Conservation (phyloP, 1,140 invertebrate species). For the Drosophila jambulina region DNA sequence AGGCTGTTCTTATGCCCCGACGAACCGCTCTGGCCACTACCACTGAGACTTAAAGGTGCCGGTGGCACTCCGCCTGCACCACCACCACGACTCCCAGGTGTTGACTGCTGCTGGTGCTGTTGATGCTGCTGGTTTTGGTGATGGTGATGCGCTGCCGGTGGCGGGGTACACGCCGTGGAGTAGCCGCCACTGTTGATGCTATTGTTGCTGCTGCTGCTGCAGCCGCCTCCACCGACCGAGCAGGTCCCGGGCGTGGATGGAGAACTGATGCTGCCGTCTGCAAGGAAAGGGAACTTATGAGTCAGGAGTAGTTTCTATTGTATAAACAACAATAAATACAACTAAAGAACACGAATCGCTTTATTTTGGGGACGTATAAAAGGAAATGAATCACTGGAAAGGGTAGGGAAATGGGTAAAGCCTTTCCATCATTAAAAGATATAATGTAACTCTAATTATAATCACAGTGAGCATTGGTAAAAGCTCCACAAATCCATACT, state of each 20-base stretch:
- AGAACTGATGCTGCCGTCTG: conserved; percentile 84
- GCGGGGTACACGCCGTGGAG: conserved; percentile 50
- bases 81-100: conserved; percentile 5
- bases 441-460: background rate
- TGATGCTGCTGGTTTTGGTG: conserved; percentile 35
- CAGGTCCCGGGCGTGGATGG: conserved; percentile 80
- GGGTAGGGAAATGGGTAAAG: background rate
- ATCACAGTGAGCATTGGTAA: background rate
- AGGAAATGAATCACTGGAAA: background rate
- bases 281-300: conserved; percentile 9
- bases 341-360: background rate
- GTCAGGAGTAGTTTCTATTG: background rate
- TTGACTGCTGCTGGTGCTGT: conserved; percentile 9
- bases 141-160: conserved; percentile 36
- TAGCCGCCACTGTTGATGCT: conserved; percentile 51
- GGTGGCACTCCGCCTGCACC: conserved; percentile 51
- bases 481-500: background rate
- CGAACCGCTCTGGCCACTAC: conserved; percentile 39
- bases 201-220: conserved; percentile 63
- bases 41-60: conserved; percentile 55
- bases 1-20: conserved; percentile 88
- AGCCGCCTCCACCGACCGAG: conserved; percentile 47
- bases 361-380: background rate
- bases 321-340: background rate
- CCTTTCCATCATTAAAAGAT: no score